Conservation (phyloP, 2,113 vertebrate genomes). For the Madoqua kirkii region DNA sequence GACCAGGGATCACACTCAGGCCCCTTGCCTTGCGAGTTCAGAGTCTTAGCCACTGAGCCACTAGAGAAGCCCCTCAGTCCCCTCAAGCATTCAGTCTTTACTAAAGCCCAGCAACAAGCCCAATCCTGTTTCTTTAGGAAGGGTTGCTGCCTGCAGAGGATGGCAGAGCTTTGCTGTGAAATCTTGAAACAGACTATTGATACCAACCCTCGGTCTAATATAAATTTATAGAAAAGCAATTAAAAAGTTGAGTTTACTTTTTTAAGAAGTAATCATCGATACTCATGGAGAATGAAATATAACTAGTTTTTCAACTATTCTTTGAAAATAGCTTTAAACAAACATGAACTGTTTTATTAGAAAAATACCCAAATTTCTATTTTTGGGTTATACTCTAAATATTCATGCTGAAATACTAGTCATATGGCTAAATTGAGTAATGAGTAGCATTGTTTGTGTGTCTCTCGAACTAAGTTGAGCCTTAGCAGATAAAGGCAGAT, state of each 20-base stretch:
- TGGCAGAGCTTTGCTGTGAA: background rate
- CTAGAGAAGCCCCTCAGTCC: background rate
- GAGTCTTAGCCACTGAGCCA: background rate
- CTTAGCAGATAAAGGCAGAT: background rate
- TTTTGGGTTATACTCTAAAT: background rate
- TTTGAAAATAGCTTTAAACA: constrained; percentile 30
- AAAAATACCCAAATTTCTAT: background rate
- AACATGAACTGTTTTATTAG: background rate
- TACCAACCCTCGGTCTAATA: background rate
- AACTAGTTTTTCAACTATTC: background rate
- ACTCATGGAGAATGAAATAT: background rate
- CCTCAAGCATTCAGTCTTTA: background rate
- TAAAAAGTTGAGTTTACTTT: background rate
- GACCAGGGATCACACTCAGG: background rate
- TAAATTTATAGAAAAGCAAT: background rate
- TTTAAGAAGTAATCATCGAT: background rate
- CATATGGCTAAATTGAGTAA: background rate
- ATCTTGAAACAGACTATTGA: background rate
- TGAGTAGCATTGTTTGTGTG: background rate
- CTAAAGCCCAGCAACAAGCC: background rate
- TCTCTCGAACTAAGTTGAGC: background rate
- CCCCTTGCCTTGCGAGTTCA: background rate
- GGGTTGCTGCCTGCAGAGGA: background rate
- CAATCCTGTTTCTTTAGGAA: background rate
- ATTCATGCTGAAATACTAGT: background rate